Evolutionary conservation across 2,113 vertebrate species (phyloP), one percentile per base, ranked within the genome.

Genomic region (Barnardius zonarius): DNA sequence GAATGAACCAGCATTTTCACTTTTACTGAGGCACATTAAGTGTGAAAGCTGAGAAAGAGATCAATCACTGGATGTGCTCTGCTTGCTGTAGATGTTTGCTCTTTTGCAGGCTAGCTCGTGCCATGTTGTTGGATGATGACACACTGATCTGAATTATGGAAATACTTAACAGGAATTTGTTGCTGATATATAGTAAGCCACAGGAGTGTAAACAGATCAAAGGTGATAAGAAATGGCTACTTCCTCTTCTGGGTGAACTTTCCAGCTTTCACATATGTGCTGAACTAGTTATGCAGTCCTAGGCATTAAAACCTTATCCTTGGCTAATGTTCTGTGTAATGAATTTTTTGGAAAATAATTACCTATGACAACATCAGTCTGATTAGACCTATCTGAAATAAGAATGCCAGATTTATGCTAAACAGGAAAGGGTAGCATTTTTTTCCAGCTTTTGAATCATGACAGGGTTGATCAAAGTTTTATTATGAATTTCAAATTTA

Each of bases 211-310:
- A 91, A 41, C 13, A 88, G 95, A 88, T 70, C 19, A 74, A 77
- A 43, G 20, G 17, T 33, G 63, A 55, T 83, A 92, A 83, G 49
- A 92, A 94, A 70, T 10, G 13, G 4, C 35, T 59, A 35, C 44
- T 92, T 96, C 90, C 78, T 91, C 37, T 82, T 95, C 46, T 55
- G 39, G 28, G 31, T 63, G 46, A 93, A 77, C 23, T 89, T 84
- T 48, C 85, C 64, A 83, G 46, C 25, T 93, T 93, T 90, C 79
- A 81, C 0, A 0, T 74, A 19, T 67, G 49, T 31, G 39, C 17
- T 81, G 67, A 80, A 90, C 20, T 66, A 68, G 49, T 70, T 83
- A 62, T 30, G 31, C 46, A 83, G 72, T 90, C 30, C 14, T n/a
- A 83, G 48, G 61, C 41, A 48, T 33, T 77, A 78, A 86, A 91